Base-by-base conservation (phyloP, 2,888 invertebrate genomes). In the Orchesella flavescens region DNA sequence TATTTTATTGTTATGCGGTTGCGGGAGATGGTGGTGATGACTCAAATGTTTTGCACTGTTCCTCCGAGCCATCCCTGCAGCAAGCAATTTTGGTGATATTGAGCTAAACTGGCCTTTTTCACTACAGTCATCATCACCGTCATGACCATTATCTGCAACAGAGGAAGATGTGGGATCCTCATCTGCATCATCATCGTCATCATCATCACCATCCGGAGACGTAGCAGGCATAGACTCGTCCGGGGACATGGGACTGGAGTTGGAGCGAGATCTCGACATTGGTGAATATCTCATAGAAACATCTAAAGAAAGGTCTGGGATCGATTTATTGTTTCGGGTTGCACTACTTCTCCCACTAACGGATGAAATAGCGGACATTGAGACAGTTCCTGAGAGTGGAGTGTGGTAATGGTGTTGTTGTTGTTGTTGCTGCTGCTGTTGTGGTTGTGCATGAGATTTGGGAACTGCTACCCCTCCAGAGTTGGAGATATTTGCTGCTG, bases 261-360 rank as follows among this genome's bases (percentile, higher is more conserved):
- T 83, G 19, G 85, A 84, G 46, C 76, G 55, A 34, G 82, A 76
- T 55, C 84, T 66, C 12, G 86, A 85, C 55, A 76, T 74, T 24
- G 87, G 86, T 19, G 85, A 86, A 68, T 87, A 86, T n/a, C 85
- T 68, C 86, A 88, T 83, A 10, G 88, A 87, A 21, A 85, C 80
- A 65, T 88, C 87, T 53, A 69, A 77, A 2, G 87, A 85, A 13
- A 86, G 61, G 61, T 86, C 86, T 12, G 85, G 86, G 75, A 86
- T 84, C 46, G 87, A 87, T 78, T 87, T 79, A 63, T 84, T 80
- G 43, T 65, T 71, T 19, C 74, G 21, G 19, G 63, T 46, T 57
- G 2, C 86, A 9, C 83, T 79, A 80, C 76, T 85, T 43, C 83
- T 44, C 17, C 80, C 74, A 53, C 71, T 77, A 61, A 84, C 78